Base-by-base conservation (phyloP, 2,888 invertebrate species). In the Scaptomyza reducta region DNA sequence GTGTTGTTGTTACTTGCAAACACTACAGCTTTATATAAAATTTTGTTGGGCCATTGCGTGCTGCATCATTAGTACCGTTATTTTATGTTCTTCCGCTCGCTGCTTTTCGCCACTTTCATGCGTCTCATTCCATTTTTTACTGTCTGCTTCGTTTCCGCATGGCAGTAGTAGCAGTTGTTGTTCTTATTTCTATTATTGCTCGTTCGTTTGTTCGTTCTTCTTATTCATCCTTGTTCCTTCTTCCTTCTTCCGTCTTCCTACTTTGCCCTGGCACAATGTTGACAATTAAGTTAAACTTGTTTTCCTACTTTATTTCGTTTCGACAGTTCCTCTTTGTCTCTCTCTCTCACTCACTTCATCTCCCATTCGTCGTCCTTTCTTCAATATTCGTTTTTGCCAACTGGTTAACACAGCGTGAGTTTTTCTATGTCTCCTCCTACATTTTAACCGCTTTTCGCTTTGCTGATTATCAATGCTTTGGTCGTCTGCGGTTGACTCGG, bases 271-370 rank as follows among this genome's bases (percentile, higher is more conserved):
- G 67, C 86, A 72, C 85, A 81, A 84, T 87, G 81, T 87, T 82
- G 81, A 82, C 81, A 82, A 82, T 82, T 82, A 82, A 82, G 81
- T 82, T 87, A 82, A 87, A 82, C 86, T 82, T 87, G 88, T 75
- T 87, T 87, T 87, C 87, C 67, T 85, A 77, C 78, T 87, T 40
- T 71, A 75, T 74, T 87, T 85, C 79, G 76, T 71, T 87, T 87
- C 68, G 71, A 69, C 85, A 74, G 70, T 87, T 81, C 59, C 50
- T 60, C n/a, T 27, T 18, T 31, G 14, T 18, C 22, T 25, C 10
- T 11, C 57, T 22, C 40, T 14, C 31, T 29, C 10, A 11, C 9
- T 38, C 18, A 18, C 44, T 11, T 4, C 6, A 9, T 45, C 49
- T 9, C 18, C 14, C 22, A 16, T 25, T 13, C 7, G 11, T n/a